Conservation (phyloP, 2,888 invertebrate species). For the Laspeyria flexula region DNA sequence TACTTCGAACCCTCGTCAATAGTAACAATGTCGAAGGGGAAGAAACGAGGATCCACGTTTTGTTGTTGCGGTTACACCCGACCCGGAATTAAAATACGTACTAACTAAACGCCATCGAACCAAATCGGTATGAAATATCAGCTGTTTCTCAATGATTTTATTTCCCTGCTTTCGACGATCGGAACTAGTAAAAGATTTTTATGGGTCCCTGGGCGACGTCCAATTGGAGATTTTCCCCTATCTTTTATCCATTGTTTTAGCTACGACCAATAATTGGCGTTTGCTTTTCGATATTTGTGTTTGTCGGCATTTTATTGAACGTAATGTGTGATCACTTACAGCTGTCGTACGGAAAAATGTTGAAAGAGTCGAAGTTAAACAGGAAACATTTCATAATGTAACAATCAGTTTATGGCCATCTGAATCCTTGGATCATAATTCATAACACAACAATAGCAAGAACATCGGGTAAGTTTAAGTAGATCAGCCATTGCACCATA, state of each 20-base stretch:
- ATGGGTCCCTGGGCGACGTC: slow-evolving; percentile 7
- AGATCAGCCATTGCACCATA: slow-evolving; percentile 68
- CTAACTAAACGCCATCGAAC: slow-evolving; percentile 13
- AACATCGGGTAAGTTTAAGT: slow-evolving; percentile 51
- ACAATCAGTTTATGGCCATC: slow-evolving; percentile 40
- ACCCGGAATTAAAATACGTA: slow-evolving; percentile 29
- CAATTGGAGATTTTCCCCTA: slow-evolving; percentile 18
- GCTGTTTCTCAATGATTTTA: slow-evolving; percentile 23
- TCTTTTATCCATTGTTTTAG: slow-evolving; percentile 45
- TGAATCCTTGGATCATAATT: slow-evolving; percentile 30
- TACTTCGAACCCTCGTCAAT: slow-evolving; percentile 60
- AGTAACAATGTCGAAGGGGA: slow-evolving; percentile 49
- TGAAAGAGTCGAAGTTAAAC: slow-evolving; percentile 41
- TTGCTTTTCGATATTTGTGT: slow-evolving; percentile 35
- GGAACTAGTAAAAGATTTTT: slow-evolving; percentile 19
- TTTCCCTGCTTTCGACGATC: slow-evolving; percentile 8
- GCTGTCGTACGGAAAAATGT: slow-evolving; percentile 40
- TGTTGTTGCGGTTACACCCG: slow-evolving; percentile 54
- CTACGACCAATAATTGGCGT: slow-evolving; percentile 30
- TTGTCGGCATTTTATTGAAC: slow-evolving; percentile 36
- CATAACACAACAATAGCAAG: slow-evolving; percentile 34
- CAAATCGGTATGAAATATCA: slow-evolving; percentile 4
- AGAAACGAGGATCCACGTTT: slow-evolving; percentile 49
- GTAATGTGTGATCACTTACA: slow-evolving; percentile 28
- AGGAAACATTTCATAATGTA: slow-evolving; percentile 43